Evolutionary conservation across 2,797 vertebrate species (phyloP), one percentile per base, ranked within the genome.

Genomic region (Vireo griseus): DNA sequence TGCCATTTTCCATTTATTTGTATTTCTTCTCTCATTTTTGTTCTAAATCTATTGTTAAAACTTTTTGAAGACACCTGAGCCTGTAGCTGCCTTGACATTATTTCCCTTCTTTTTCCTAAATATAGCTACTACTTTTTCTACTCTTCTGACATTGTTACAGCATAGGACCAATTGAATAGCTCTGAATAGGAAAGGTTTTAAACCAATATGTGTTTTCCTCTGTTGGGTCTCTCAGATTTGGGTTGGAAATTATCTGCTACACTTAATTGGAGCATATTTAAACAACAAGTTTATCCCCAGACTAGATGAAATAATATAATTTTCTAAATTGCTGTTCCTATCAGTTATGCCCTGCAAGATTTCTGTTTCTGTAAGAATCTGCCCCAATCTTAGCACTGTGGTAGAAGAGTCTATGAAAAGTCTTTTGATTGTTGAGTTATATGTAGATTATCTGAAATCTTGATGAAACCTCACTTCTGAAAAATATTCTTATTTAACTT

Each of bases 21-120:
- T 71, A 47, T 94, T 92, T 92, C 72, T 88, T 76, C 16, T 78
- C 16, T 93, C 63, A 57, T 82, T 92, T 95, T 93, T 80, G 20
- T 62, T 87, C 69, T 96, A 81, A 88, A 76, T 75, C 24, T 67
- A 7, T 51, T 72, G 54, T 93, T 63, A 73, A 92, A 86, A 86
- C 17, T 45, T 79, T 92, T 48, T 62, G 48, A 90, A 69, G 51
- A 44, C 59, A 76, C 12, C 7, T 81, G 59, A 33, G 48, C 16
- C 33, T 75, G 20, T 73, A 66, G 58, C 52, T 86, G 37, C 33
- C 26, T 59, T 71, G 44, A 59, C 66, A 62, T 8, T 57, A 47
- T 25, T 88, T 55, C 9, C 80, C 4, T 68, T 74, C 25, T 75
- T 82, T 81, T 63, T 40, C 62, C 37, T 86, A 61, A 58, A 48